phyloP scores from a whole-genome alignment of 2,113 vertebrate species.

The Talpa occidentalis region DNA sequence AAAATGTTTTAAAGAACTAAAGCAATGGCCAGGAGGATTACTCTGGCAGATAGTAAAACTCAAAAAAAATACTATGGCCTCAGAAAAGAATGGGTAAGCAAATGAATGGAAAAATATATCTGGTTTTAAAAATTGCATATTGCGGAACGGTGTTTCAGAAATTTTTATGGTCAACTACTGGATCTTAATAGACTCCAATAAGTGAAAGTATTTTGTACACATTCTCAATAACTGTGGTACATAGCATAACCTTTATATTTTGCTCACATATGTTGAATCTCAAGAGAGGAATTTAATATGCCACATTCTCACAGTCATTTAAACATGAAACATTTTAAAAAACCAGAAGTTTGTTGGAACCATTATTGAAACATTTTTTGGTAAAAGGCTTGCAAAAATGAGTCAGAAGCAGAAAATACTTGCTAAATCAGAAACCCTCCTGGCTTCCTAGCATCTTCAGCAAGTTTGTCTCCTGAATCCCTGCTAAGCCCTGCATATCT shows the following conservation, averaged over 20 bases:
- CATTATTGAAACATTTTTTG: conserved; percentile 32
- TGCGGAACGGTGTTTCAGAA: conserved; percentile 1
- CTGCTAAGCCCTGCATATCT: neutral
- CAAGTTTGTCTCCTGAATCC: neutral
- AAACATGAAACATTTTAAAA: neutral
- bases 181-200: conserved; percentile 42
- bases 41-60: neutral
- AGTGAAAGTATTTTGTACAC: conserved; percentile 39
- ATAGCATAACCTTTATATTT: conserved; percentile 32
- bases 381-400: neutral
- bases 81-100: neutral
- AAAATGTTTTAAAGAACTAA: neutral
- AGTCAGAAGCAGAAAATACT: neutral
- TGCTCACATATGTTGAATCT: neutral
- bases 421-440: neutral
- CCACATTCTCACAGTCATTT: neutral
- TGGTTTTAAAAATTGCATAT: neutral
- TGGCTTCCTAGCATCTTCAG: neutral
- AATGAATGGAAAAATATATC: neutral
- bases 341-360: neutral
- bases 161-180: conserved; percentile 31
- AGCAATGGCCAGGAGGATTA: neutral
- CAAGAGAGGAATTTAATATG: neutral
- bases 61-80: neutral
- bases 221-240: conserved; percentile 27